A percentile compares a stretch with the other conserved stretches of the same genome.
phyloP scores from a whole-genome alignment of 2,888 invertebrate genomes.

The Drosophila yooni region DNA sequence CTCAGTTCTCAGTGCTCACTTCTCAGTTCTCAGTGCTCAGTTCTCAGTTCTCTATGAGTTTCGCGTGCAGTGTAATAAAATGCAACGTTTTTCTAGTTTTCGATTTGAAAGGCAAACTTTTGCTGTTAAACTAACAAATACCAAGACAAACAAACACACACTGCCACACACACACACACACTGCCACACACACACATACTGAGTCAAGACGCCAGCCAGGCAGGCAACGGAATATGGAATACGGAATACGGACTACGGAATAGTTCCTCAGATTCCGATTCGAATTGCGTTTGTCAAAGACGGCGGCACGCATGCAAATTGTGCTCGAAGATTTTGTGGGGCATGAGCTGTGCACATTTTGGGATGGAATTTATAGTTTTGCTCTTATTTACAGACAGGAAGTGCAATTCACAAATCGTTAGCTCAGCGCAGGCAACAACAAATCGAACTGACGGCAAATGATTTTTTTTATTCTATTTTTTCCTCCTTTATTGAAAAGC shows the following conservation, averaged over 20 bases:
- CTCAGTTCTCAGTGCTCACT: accelerated
- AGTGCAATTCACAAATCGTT: conserved; percentile 83
- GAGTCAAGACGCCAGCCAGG: conserved; percentile 56
- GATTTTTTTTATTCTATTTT: conserved; percentile 23
- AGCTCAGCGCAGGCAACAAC: conserved; percentile 48
- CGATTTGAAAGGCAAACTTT: conserved; percentile 81
- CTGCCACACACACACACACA: conserved; percentile 8
- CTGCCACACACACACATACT: not conserved
- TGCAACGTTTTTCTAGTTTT: conserved; percentile 75
- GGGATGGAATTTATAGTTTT: conserved; percentile 76
- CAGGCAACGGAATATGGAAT: conserved; percentile 31
- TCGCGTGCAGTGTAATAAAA: conserved; percentile 59
- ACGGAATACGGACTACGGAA: conserved; percentile 1
- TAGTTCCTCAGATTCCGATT: conserved; percentile 36
- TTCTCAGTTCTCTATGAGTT: not conserved
- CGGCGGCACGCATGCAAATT: conserved; percentile 73
- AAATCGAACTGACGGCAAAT: conserved; percentile 54
- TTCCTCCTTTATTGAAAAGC: conserved; percentile 3
- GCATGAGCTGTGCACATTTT: conserved; percentile 57
- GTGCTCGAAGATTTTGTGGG: conserved; percentile 54
- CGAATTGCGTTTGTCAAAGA: conserved; percentile 28
- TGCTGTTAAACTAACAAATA: conserved; percentile 81
- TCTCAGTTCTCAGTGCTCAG: not conserved
- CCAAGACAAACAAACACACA: conserved; percentile 40
- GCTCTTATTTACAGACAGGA: conserved; percentile 77